These are phyloP conservation scores for Catocala fraxini DNA, from an alignment of 2,888 invertebrate species.

Conservation along the genomic window DNA sequence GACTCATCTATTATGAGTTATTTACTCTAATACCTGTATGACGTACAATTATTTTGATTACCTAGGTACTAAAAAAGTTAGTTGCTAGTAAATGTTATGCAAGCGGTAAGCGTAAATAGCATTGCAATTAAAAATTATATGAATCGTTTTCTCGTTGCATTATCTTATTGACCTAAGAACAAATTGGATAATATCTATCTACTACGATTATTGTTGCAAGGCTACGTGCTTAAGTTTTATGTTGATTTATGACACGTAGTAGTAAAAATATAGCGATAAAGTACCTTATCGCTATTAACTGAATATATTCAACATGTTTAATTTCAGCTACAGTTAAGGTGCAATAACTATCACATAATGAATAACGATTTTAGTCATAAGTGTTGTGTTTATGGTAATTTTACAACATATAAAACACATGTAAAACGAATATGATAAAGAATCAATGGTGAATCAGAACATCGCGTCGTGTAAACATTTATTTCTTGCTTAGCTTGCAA, in stretches of 20 bases:
- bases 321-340: slow-evolving; percentile 16
- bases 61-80: too few relatives aligned
- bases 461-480: slow-evolving; percentile 1
- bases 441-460: background rate
- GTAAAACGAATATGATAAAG: background rate
- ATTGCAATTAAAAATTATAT: too few relatives aligned
- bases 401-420: background rate
- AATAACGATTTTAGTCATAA: background rate
- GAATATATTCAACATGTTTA: slow-evolving; percentile 28
- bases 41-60: too few relatives aligned
- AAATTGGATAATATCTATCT: slow-evolving; percentile 36
- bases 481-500: slow-evolving; percentile 6
- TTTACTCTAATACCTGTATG: too few relatives aligned
- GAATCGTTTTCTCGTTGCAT: background rate
- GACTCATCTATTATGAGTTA: too few relatives aligned
- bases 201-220: slow-evolving; percentile 14
- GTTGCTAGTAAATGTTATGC: too few relatives aligned
- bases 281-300: slow-evolving; percentile 30
- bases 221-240: slow-evolving; percentile 21
- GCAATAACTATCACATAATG: background rate
- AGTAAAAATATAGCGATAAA: slow-evolving; percentile 40
- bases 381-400: too few relatives aligned
- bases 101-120: too few relatives aligned
- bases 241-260: slow-evolving; percentile 43
- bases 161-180: slow-evolving; percentile 37